Percentiles rank a stretch among this genome's conserved stretches.
These are phyloP conservation scores for Rhinella marina DNA, from an alignment of 2,797 vertebrate species.

Conservation along the genomic window DNA sequence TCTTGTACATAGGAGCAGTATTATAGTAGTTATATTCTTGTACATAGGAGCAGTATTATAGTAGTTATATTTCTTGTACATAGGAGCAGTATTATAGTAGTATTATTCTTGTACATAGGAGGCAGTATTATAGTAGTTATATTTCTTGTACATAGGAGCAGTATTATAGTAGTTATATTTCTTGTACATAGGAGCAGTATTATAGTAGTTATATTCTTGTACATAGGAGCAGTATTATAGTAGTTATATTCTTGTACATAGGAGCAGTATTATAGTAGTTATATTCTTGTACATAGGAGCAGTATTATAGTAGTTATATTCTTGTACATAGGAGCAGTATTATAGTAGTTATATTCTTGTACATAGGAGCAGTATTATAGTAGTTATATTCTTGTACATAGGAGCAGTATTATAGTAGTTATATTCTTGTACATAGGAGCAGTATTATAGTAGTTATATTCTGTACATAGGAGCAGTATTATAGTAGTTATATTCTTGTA, in stretches of 20 bases:
- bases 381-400: constrained; percentile 2
- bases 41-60: too few species aligned
- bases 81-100: too few species aligned
- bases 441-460: constrained; percentile 3
- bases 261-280: constrained; percentile 4
- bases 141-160: not conserved
- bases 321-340: not conserved
- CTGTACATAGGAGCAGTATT: constrained; percentile 3
- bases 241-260: constrained; percentile 1
- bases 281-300: not conserved
- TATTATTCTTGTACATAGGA: too few species aligned
- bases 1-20: not conserved
- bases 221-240: not conserved
- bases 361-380: not conserved
- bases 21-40: too few species aligned
- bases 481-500: not conserved
- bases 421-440: not conserved
- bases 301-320: not conserved
- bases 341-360: constrained; percentile 2
- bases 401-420: constrained; percentile 6
- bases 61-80: too few species aligned
- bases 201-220: constrained; percentile 11
- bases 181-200: not conserved
- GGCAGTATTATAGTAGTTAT: too few species aligned
- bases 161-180: constrained; percentile 8